These are phyloP conservation scores for Plotosus lineatus DNA, from an alignment of 2,113 vertebrate genomes.

Conservation along the genomic window DNA sequence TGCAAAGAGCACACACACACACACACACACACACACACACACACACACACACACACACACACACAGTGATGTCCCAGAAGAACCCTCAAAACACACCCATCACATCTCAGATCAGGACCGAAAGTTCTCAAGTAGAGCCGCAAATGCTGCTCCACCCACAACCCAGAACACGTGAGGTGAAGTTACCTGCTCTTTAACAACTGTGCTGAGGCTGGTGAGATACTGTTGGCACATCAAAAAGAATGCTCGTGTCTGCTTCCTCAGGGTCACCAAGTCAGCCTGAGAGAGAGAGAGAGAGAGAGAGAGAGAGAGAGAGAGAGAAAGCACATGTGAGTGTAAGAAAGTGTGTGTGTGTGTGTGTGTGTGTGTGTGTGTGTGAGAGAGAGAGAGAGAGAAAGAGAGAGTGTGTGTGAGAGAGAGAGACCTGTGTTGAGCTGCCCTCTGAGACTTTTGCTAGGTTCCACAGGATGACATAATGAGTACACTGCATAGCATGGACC, in stretches of 20 bases:
- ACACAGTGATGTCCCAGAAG: background rate
- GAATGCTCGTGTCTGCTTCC: conserved; percentile 98
- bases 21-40: conserved; percentile 20
- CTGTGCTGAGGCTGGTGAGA: conserved; percentile 95
- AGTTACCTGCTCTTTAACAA: conserved; percentile 95
- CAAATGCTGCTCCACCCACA: background rate
- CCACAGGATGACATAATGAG: conserved; percentile 98
- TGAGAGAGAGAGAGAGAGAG: conserved; percentile 59
- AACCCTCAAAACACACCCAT: too few species aligned
- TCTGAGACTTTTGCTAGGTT: conserved; percentile 94
- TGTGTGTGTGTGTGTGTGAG: background rate
- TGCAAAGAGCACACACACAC: conserved; percentile 54
- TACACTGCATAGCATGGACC: conserved; percentile 96
- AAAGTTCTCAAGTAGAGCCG: background rate
- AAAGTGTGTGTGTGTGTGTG: conserved; percentile 63
- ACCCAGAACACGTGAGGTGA: background rate
- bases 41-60: background rate
- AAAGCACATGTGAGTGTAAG: conserved; percentile 49
- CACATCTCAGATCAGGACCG: background rate
- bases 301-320: background rate
- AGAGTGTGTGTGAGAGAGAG: conserved; percentile 55
- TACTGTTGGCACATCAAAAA: conserved; percentile 99
- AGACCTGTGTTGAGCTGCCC: conserved; percentile 91
- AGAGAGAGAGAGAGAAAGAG: conserved; percentile 34
- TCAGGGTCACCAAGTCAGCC: conserved; percentile 90